phyloP scores from a whole-genome alignment of 2,797 vertebrate genomes.

The Lagorchestes hirsutus region DNA sequence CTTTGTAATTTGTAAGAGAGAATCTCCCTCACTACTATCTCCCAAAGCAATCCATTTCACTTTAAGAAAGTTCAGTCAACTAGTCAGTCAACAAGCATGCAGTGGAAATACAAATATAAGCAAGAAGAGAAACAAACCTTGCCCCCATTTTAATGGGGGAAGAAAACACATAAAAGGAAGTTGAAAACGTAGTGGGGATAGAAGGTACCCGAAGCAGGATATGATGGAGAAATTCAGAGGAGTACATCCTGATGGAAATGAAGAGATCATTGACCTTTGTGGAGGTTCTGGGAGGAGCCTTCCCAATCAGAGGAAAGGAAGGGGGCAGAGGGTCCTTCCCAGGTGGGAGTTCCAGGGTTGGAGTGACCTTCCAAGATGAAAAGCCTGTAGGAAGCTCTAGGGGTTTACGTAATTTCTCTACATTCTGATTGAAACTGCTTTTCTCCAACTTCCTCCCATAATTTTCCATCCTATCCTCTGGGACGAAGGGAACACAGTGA shows the following conservation, averaged over 20 bases:
- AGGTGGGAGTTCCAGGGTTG: neutral
- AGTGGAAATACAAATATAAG: neutral
- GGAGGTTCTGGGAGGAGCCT: neutral
- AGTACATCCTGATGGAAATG: neutral
- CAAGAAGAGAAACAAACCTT: neutral
- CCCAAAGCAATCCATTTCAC: neutral
- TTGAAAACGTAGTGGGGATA: neutral
- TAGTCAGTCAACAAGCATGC: neutral
- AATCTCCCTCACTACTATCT: neutral
- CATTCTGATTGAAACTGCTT: neutral
- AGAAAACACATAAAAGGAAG: neutral
- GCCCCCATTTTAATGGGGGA: neutral
- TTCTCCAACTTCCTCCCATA: neutral
- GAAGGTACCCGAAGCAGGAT: neutral
- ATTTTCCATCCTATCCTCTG: neutral
- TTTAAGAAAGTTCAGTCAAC: neutral
- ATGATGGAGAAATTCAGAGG: neutral
- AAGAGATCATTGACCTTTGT: neutral
- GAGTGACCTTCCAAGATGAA: neutral
- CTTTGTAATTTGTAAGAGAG: neutral
- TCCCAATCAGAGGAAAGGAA: neutral
- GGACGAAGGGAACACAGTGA: neutral
- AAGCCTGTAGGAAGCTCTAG: neutral
- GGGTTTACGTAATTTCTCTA: neutral
- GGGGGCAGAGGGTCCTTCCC: neutral